Conservation (phyloP, 2,797 vertebrate species). For the Coregonus suidteri region DNA sequence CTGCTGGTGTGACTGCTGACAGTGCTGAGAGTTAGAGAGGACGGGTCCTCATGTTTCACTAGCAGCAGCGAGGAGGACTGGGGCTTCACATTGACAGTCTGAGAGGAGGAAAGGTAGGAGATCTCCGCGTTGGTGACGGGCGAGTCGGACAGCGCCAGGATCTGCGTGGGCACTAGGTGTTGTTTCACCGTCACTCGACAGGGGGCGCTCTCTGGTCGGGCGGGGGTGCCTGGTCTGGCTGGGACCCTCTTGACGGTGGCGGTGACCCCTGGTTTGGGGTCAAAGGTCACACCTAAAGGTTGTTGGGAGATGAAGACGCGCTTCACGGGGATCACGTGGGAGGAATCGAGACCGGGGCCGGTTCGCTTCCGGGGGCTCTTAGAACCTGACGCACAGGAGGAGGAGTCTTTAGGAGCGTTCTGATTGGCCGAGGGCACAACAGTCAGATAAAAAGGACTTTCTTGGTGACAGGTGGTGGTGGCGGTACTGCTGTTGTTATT, state of each 20-base stretch:
- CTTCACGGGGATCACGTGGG: slow-evolving; percentile 91
- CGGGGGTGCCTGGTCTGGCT: slow-evolving; percentile 74
- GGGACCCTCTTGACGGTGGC: slow-evolving; percentile 79
- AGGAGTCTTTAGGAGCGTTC: slow-evolving; percentile 83
- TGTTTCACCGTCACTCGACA: slow-evolving; percentile 80
- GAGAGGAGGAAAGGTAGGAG: slow-evolving; percentile 45
- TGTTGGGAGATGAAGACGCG: slow-evolving; percentile 91
- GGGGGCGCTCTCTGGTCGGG: slow-evolving; percentile 82
- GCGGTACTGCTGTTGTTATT: slow-evolving; percentile 74
- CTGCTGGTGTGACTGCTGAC: slow-evolving; percentile 65
- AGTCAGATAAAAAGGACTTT: slow-evolving; percentile 83
- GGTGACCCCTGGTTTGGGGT: slow-evolving; percentile 75
- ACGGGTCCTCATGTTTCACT: slow-evolving; percentile 75
- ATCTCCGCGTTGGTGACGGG: slow-evolving; percentile 69
- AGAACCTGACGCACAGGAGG: slow-evolving; percentile 66
- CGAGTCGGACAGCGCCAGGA: slow-evolving; percentile 82
- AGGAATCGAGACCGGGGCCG: slow-evolving; percentile 81
- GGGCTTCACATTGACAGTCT: slow-evolving; percentile 76
- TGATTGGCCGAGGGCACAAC: slow-evolving; percentile 77
- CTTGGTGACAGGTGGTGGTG: slow-evolving; percentile 67
- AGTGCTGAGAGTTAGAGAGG: slow-evolving; percentile 25
- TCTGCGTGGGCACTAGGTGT: slow-evolving; percentile 66
- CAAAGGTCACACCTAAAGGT: slow-evolving; percentile 67
- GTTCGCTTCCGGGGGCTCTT: slow-evolving; percentile 92
- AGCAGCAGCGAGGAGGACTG: slow-evolving; percentile 66